Evolutionary conservation across 1,140 invertebrate genomes (phyloP), one percentile per base, ranked within the genome.

Genomic region (Hylaeus volcanicus): DNA sequence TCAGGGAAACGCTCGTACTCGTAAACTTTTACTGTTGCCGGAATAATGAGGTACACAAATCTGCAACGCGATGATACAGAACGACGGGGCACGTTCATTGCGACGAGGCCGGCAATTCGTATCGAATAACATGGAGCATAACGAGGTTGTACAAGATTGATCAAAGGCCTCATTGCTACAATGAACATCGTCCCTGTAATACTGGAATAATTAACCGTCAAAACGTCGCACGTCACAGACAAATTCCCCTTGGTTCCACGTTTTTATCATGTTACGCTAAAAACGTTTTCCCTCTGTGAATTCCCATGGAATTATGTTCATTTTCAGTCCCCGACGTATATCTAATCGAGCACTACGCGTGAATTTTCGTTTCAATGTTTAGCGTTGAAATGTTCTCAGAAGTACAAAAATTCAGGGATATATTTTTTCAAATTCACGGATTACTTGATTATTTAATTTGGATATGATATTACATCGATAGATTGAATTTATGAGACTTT

Each of bases 121-220:
- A 53, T 70, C 75, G 37, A 43, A 11, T 37, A 51, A 26, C 39
- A 8, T 12, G 12, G 3, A 5, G 4, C 15, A 1, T 45, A 55
- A 43, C 8, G n/a, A 45, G n/a, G n/a, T 51, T 48, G 5, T 12
- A 9, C 15, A 3, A 5, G 45, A 9, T 15, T 37, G 51, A 70
- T 56, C 1, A 51, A 55, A 71, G 9, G 14, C 14, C 12, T 15
- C 55, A 60, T 43, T 77, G 12, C 14, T 43, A 12, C 37, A 43
- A 77, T 51, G 56, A 63, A 61, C 60, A 43, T 43, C 37, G 37
- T 53, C 9, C 11, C 11, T 58, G 12, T 63, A 77, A 70, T 77
- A 37, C 12, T 11, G 11, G 1, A 51, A 60, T 71, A 61, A 77
- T 70, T 66, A 77, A 51, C 66, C n/a, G 56, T 77, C 56, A 68